Percentiles rank a stretch among this genome's conserved stretches.
phyloP scores from a whole-genome alignment of 2,888 invertebrate genomes.

The Melitaea athalia region DNA sequence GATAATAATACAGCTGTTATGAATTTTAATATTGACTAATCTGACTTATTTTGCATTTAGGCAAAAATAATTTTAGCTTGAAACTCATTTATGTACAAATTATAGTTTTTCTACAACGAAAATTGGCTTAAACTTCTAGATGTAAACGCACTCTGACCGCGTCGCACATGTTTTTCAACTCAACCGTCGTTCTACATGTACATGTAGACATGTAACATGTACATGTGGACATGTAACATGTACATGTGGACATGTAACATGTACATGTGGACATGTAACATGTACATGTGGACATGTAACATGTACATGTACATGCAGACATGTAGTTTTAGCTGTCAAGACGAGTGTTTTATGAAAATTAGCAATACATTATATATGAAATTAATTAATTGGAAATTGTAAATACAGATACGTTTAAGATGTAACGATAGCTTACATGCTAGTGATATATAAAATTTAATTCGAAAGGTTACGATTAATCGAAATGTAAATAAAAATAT shows the following conservation, averaged over 20 bases:
- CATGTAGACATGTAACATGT: slow-evolving; percentile 14
- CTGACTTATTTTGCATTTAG: background rate
- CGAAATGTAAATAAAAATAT: slow-evolving; percentile 79
- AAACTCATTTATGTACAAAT: background rate
- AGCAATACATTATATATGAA: slow-evolving; percentile 47
- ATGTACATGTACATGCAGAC: slow-evolving; percentile 20
- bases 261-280: slow-evolving; percentile 17
- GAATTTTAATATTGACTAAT: background rate
- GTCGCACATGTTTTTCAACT: slow-evolving; percentile 9
- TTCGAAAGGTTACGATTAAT: slow-evolving; percentile 67
- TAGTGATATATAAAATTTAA: slow-evolving; percentile 52
- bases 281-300: slow-evolving; percentile 17
- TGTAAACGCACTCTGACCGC: slow-evolving; percentile 10
- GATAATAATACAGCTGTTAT: background rate
- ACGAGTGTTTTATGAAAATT: slow-evolving; percentile 39
- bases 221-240: slow-evolving; percentile 22
- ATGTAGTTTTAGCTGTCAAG: slow-evolving; percentile 27
- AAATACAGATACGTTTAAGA: slow-evolving; percentile 45
- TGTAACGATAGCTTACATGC: slow-evolving; percentile 48
- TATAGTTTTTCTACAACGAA: slow-evolving; percentile 4
- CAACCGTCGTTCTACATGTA: slow-evolving; percentile 17
- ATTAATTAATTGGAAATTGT: slow-evolving; percentile 42
- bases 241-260: slow-evolving; percentile 26
- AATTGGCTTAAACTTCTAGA: slow-evolving; percentile 4
- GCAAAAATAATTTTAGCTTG: background rate